Conservation (phyloP, 1,140 invertebrate species). For the Ips nitidus region DNA sequence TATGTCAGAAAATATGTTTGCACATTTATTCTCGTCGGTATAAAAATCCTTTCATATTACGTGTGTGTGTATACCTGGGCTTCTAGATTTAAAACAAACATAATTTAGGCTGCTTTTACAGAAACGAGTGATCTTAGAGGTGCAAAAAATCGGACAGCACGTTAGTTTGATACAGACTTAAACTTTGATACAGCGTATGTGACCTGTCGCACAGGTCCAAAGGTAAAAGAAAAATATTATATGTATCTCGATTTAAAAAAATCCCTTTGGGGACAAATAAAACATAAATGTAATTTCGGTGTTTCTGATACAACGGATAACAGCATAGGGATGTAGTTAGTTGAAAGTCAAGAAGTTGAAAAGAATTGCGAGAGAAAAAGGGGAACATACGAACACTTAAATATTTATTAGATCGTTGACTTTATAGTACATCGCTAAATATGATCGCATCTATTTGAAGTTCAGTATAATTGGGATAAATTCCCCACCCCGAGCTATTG, state of each 20-base stretch:
- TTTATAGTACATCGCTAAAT: not conserved
- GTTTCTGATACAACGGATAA: constrained; percentile 22
- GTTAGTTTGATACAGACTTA: constrained; percentile 19
- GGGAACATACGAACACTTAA: not conserved
- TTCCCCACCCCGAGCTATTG: not conserved
- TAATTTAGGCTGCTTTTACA: constrained; percentile 46
- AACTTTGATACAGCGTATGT: constrained; percentile 22
- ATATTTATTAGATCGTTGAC: constrained; percentile 3
- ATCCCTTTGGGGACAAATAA: constrained; percentile 26
- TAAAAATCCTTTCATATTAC: constrained; percentile 47
- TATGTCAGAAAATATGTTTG: constrained; percentile 35
- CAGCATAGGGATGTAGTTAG: constrained; percentile 5
- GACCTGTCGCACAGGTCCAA: constrained; percentile 22
- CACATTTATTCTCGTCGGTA: constrained; percentile 36
- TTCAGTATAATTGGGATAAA: not conserved
- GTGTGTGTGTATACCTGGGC: constrained; percentile 43
- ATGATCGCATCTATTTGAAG: not conserved
- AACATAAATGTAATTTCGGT: constrained; percentile 18
- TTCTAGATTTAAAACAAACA: constrained; percentile 48
- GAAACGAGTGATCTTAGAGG: constrained; percentile 38
- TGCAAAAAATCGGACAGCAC: not conserved
- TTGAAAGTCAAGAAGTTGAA: constrained; percentile 3
- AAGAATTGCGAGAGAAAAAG: constrained; percentile 2
- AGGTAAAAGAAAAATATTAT: constrained; percentile 19
- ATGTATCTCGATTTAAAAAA: constrained; percentile 11